Base-by-base conservation (phyloP, 2,113 vertebrate genomes). In the Alligator mississippiensis region DNA sequence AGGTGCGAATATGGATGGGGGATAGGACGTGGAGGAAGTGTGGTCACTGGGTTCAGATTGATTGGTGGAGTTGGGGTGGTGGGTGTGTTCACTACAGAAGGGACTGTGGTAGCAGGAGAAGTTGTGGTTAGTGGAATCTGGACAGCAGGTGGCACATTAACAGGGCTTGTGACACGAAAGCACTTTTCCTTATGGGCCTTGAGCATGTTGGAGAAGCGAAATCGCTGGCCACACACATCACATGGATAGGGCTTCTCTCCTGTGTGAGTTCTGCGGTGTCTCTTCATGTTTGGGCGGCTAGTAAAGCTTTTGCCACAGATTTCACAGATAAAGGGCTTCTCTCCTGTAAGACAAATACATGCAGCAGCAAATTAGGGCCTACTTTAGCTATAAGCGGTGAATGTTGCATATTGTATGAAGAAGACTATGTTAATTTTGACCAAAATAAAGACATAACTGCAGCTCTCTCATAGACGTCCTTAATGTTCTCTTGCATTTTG, bases 231-330 rank as follows among this genome's bases (percentile, higher is more conserved):
- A 10, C 99, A 99, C 90, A 99, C 99, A 9, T 99, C 99, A 11
- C 99, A 99, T 1, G 99, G 99, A 75, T 99, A 99, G 61, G 99
- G 99, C 98, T 99, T 99, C 98, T 99, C 99, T 60, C 99, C 99
- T 1, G 99, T 99, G 98, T 99, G 99, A 9, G 99, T 99, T 89
- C 99, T 97, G 21, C 99, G 99, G 91, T 99, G 99, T 19, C 99
- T 98, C 97, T 99, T 99, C 99, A 99, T 99, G 97, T 99, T 99
- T 90, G 99, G 99, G 80, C 99, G 99, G 96, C 99, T 99, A 98
- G 99, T 99, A 98, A 99, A 99, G 98, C 99, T 99, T 96, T 99
- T 99, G 92, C 99, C 99, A 34, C 99, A 99, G 97, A 99, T 99
- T 98, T 99, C 99, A 97, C 99, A 99, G 96, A 99, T 99, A 96